Conservation (phyloP, 2,888 invertebrate genomes). For the Caenorhabditis parvicauda region DNA sequence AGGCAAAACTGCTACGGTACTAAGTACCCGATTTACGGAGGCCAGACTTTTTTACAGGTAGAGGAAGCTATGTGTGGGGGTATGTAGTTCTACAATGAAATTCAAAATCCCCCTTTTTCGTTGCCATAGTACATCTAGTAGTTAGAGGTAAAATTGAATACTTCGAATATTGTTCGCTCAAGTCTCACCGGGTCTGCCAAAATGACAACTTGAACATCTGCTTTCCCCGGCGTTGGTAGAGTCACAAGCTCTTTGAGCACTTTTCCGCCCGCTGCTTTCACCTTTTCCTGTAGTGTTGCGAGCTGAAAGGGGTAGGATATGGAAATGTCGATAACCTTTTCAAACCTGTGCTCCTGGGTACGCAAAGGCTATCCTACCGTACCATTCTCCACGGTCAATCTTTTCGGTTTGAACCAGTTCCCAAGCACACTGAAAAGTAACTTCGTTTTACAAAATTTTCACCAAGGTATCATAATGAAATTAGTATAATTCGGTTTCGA, state of each 20-base stretch:
- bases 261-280: constrained; percentile 72
- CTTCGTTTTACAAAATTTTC: constrained; percentile 1
- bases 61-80: too few relatives aligned
- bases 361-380: constrained; percentile 91
- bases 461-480: too few relatives aligned
- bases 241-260: constrained; percentile 85
- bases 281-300: constrained; percentile 74
- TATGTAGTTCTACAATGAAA: not conserved
- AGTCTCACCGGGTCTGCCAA: constrained; percentile 83
- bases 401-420: constrained; percentile 70
- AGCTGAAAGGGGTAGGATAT: constrained; percentile 68
- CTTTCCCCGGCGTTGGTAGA: constrained; percentile 95
- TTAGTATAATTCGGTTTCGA: too few relatives aligned
- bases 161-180: too few relatives aligned
- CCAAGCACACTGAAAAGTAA: constrained; percentile 70
- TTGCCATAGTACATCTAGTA: not conserved
- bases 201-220: constrained; percentile 91
- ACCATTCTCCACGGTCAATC: constrained; percentile 83
- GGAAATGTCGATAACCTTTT: constrained; percentile 1
- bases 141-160: not conserved
- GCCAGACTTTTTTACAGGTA: too few relatives aligned
- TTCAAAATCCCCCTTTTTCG: not conserved
- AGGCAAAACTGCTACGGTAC: too few relatives aligned
- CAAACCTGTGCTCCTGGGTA: constrained; percentile 70
- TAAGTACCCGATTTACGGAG: too few relatives aligned